Conservation (phyloP, 2,888 invertebrate species). For the Pomacea canaliculata region DNA sequence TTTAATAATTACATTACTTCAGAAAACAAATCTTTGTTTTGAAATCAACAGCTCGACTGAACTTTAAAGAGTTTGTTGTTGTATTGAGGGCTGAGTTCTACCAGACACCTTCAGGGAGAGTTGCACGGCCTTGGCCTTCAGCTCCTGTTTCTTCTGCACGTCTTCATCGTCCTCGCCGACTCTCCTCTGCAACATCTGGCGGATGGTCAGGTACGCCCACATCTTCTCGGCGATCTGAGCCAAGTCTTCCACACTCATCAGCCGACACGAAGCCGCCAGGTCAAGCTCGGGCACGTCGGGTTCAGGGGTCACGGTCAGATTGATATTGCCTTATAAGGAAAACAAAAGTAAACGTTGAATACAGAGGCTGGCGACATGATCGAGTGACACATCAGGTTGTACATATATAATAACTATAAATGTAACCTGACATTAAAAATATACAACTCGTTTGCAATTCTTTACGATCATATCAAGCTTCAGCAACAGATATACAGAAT, state of each 20-base stretch:
- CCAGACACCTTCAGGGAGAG: constrained; percentile 47
- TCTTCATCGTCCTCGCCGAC: constrained; percentile 34
- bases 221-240: constrained; percentile 46
- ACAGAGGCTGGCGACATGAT: not conserved
- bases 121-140: constrained; percentile 41
- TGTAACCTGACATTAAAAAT: not conserved
- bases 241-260: constrained; percentile 13
- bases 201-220: constrained; percentile 56
- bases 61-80: too few species aligned
- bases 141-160: constrained; percentile 20
- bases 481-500: too few species aligned
- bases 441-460: too few species aligned
- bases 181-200: constrained; percentile 43
- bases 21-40: too few species aligned
- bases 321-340: constrained; percentile 7
- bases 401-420: too few species aligned
- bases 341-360: not conserved
- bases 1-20: too few species aligned
- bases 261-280: constrained; percentile 10
- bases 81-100: too few species aligned
- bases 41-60: too few species aligned
- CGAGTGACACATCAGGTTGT: too few species aligned
- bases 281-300: constrained; percentile 7
- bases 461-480: too few species aligned
- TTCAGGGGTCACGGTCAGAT: constrained; percentile 21